Conservation (phyloP, 2,113 vertebrate species). For the Brachyhypopomus gauderio region DNA sequence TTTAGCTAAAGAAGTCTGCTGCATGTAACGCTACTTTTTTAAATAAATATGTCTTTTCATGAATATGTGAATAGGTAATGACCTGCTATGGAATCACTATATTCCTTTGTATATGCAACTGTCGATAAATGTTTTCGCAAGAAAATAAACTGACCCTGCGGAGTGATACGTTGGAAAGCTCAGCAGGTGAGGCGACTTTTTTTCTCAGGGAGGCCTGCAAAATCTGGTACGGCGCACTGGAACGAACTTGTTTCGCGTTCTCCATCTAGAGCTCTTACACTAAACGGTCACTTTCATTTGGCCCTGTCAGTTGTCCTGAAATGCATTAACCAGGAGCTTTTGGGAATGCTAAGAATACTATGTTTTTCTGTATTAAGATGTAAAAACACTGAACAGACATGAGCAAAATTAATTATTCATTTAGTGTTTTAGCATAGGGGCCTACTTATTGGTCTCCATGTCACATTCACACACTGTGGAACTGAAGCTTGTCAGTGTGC, state of each 20-base stretch:
- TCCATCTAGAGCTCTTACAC: background rate
- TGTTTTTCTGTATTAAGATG: no score
- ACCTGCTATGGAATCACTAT: background rate
- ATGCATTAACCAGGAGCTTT: no score
- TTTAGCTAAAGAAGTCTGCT: conserved; percentile 7
- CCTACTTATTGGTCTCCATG: no score
- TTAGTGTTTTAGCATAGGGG: no score
- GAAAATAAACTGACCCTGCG: conserved; percentile 76
- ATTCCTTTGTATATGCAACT: background rate
- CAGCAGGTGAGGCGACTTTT: conserved; percentile 76
- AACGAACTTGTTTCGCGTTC: background rate
- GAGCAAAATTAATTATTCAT: no score
- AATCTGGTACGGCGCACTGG: conserved; percentile 2
- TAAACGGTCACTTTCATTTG: no score
- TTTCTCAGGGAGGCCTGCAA: conserved; percentile 23
- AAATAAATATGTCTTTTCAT: background rate
- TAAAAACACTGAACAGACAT: no score
- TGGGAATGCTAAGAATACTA: no score
- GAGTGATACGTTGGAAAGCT: conserved; percentile 74
- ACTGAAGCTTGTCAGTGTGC: no score
- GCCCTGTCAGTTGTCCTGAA: no score
- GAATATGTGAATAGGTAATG: no score
- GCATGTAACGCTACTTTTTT: background rate
- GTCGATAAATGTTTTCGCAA: conserved; percentile 13
- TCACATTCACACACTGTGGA: no score